Evolutionary conservation across 2,888 invertebrate species (phyloP), one percentile per base, ranked within the genome.

Genomic region (Piscicola geometra): DNA sequence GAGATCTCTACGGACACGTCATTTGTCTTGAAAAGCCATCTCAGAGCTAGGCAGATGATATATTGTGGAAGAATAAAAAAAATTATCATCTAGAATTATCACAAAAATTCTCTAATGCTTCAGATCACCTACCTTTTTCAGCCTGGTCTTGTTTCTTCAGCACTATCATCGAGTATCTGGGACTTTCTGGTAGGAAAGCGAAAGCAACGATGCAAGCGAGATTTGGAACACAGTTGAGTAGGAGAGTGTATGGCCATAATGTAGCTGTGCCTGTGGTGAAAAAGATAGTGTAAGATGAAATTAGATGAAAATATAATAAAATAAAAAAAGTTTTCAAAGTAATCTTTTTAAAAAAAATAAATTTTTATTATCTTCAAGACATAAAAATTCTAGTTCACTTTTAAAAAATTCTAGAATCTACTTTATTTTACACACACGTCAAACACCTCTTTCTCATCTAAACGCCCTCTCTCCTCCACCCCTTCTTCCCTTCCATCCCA

Each of bases 91-190:
- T n/a, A n/a, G n/a, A n/a, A n/a, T n/a, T n/a, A n/a, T n/a, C n/a
- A n/a, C 21, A 15, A 33, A 15, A 1, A 5, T 18, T 32, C 18
- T 12, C 12, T 30, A 5, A 69, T 12, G 32, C n/a, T 32, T 12
- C 35, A 9, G 25, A 1, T 30, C 18, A 60, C 60, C 36, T 80
- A 90, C 90, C 95, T 87, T 92, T 91, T 82, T 94, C 89, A 70
- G 96, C 94, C 84, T 93, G 94, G 83, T 94, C 93, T 84, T 95
- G 94, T 90, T 94, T 92, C 85, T 94, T 93, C 84, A 93, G 92
- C 79, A 93, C 94, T 84, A 97, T 93, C 85, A 96, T 91, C 87
- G 97, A 89, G 88, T 93, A 97, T 84, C 94, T 89, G 74, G 97
- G 97, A 94, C 87, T 97, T 87, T 97, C 97, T 66, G 96, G 96